A percentile compares a stretch with the other conserved stretches of the same genome.
Evolutionary conservation across 2,113 vertebrate species (phyloP).

Genomic region (Triplophysa siluroides): DNA sequence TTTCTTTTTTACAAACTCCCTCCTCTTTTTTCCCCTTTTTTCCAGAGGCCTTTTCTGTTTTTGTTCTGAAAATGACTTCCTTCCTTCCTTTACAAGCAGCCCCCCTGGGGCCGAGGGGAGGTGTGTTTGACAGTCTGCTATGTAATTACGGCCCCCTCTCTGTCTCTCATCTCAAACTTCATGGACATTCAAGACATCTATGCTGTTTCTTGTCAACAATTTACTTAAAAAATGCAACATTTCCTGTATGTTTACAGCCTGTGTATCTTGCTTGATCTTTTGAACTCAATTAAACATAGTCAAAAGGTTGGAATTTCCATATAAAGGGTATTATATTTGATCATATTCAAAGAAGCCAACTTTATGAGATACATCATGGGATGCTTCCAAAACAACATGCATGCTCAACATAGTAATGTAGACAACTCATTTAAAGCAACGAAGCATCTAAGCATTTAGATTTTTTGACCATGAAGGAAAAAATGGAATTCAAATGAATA

Average conservation of each 20-base stretch:
- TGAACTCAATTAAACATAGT: background rate
- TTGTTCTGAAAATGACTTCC: slow-evolving; percentile 62
- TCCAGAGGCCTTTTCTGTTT: slow-evolving; percentile 55
- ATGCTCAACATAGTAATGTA: background rate
- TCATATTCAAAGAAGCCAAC: too few species aligned
- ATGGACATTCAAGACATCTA: slow-evolving; percentile 24
- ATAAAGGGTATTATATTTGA: too few species aligned
- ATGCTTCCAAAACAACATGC: too few species aligned
- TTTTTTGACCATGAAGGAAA: background rate
- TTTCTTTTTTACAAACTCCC: slow-evolving; percentile 5
- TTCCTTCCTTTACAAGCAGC: slow-evolving; percentile 62
- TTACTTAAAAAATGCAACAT: too few species aligned
- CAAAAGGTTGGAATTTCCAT: background rate
- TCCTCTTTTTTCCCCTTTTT: slow-evolving; percentile 22
- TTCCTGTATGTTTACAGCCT: too few species aligned
- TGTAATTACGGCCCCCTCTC: slow-evolving; percentile 50
- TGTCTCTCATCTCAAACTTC: slow-evolving; percentile 31
- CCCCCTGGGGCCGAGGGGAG: slow-evolving; percentile 52
- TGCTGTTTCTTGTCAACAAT: background rate
- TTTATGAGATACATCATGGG: too few species aligned
- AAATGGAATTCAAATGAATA: too few species aligned
- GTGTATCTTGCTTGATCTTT: background rate
- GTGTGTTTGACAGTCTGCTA: slow-evolving; percentile 50
- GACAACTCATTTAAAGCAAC: background rate
- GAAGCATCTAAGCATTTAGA: background rate